These are phyloP conservation scores for Apamea crenata DNA, from an alignment of 2,888 invertebrate genomes.

Conservation along the genomic window DNA sequence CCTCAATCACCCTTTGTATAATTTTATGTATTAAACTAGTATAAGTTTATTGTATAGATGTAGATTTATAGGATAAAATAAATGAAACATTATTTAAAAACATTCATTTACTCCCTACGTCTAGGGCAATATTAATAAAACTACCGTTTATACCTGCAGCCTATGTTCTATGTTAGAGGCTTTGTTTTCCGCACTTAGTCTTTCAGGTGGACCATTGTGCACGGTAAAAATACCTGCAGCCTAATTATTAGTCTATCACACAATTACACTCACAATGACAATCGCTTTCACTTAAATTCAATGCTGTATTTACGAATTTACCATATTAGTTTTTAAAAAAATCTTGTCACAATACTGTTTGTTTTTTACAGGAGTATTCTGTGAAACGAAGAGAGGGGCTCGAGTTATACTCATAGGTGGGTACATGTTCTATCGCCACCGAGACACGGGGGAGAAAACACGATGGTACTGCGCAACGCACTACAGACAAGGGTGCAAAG, in stretches of 20 bases:
- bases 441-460: conserved; percentile 20
- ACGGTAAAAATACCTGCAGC: no score
- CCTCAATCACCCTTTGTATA: neutral
- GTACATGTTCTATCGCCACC: conserved; percentile 35
- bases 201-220: no score
- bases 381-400: conserved; percentile 32
- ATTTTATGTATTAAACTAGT: neutral
- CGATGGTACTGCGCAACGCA: conserved; percentile 41
- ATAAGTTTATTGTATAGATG: neutral
- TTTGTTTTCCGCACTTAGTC: no score
- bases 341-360: neutral
- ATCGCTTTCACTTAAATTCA: neutral
- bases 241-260: neutral
- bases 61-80: neutral
- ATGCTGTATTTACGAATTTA: neutral
- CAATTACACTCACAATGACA: neutral
- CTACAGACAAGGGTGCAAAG: conserved; percentile 28
- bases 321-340: neutral
- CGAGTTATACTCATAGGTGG: conserved; percentile 23
- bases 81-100: neutral
- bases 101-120: neutral
- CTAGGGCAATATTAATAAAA: neutral
- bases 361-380: conserved; percentile 18
- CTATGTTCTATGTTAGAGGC: neutral
- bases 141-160: no score